Percentiles rank a stretch among this genome's conserved stretches.
Conservation (phyloP, 1,140 invertebrate genomes). For the Drosophila albomicans region DNA sequence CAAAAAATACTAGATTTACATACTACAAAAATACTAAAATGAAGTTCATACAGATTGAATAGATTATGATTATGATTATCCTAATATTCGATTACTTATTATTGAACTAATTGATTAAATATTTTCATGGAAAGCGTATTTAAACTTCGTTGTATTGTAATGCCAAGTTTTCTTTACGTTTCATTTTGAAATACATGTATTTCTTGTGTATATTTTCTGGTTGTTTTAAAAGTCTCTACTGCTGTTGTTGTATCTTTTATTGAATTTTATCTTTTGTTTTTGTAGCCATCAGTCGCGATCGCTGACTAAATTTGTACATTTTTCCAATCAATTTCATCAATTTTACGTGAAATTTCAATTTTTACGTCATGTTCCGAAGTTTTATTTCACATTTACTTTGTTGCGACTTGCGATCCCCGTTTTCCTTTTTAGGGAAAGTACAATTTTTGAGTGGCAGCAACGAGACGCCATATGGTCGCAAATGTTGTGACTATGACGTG, state of each 20-base stretch:
- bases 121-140: neutral
- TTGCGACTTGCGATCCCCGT: constrained; percentile 2
- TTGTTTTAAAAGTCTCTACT: constrained; percentile 40
- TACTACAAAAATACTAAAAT: too few species aligned
- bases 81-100: neutral
- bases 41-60: too few species aligned
- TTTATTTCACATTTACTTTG: constrained; percentile 8
- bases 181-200: constrained; percentile 66
- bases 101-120: neutral
- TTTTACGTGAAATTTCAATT: constrained; percentile 63
- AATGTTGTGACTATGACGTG: neutral
- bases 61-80: too few species aligned
- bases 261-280: constrained; percentile 7
- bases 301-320: constrained; percentile 57
- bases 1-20: too few species aligned
- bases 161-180: neutral
- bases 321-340: constrained; percentile 76
- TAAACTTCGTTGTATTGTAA: constrained; percentile 4
- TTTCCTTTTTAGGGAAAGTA: constrained; percentile 26
- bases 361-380: constrained; percentile 25
- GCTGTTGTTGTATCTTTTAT: constrained; percentile 24
- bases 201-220: too few species aligned
- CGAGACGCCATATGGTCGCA: constrained; percentile 21
- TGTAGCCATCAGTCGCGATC: constrained; percentile 12
- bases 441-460: neutral